Percentiles rank a stretch among this genome's conserved stretches.
Conservation (phyloP, 2,888 invertebrate species). For the Trichacis sp. region DNA sequence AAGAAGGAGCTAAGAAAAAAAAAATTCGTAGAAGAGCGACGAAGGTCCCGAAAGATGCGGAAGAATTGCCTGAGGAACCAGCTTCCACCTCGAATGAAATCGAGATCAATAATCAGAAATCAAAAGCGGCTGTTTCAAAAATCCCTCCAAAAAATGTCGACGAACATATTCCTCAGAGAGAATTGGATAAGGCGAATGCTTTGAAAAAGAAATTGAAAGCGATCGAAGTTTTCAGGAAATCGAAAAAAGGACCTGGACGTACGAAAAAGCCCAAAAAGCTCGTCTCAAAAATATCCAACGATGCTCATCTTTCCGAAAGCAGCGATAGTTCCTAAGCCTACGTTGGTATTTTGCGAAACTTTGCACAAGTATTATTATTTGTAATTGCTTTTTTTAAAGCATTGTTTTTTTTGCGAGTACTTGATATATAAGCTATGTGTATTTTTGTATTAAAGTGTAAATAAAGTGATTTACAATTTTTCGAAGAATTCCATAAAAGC, state of each 20-base stretch:
- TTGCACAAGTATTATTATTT: neutral
- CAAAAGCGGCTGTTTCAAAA: slow-evolving; percentile 29
- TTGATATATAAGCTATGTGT: too few species aligned
- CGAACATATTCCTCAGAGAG: slow-evolving; percentile 78
- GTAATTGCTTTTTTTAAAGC: too few species aligned
- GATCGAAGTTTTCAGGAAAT: slow-evolving; percentile 79
- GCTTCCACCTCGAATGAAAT: slow-evolving; percentile 21
- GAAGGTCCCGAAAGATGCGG: slow-evolving; percentile 40
- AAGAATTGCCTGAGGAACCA: slow-evolving; percentile 38
- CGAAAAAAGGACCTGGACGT: slow-evolving; percentile 74
- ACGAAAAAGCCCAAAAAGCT: slow-evolving; percentile 70
- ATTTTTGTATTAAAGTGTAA: too few species aligned
- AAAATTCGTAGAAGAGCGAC: slow-evolving; percentile 8
- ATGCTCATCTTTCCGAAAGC: slow-evolving; percentile 78
- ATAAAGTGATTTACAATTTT: too few species aligned
- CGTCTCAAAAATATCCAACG: slow-evolving; percentile 70
- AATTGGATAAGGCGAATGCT: slow-evolving; percentile 75
- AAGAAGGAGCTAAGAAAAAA: slow-evolving; percentile 13
- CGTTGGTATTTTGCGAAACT: too few species aligned
- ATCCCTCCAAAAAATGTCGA: slow-evolving; percentile 36
- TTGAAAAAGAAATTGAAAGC: slow-evolving; percentile 80
- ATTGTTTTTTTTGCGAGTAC: too few species aligned
- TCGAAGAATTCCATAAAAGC: too few species aligned
- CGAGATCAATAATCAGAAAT: slow-evolving; percentile 33
- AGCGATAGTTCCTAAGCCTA: slow-evolving; percentile 73